A percentile compares a stretch with the other conserved stretches of the same genome.
phyloP scores from a whole-genome alignment of 2,113 vertebrate genomes.

The Rana temporaria region DNA sequence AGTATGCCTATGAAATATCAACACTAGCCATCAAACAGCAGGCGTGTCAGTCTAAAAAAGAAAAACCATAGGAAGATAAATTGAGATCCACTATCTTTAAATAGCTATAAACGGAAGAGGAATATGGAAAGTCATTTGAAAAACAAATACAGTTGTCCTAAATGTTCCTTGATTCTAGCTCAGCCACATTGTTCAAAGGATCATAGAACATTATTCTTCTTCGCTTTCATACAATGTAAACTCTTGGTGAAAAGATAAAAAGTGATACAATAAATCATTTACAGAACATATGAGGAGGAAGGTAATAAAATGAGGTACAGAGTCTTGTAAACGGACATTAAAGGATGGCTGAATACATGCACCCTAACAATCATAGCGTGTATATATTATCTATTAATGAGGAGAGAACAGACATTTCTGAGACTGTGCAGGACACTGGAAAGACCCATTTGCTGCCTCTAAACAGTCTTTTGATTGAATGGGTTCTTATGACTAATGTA shows the following conservation, averaged over 20 bases:
- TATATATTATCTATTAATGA: not conserved
- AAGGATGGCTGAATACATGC: not conserved
- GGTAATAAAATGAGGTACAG: not conserved
- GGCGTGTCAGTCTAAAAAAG: not conserved
- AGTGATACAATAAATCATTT: not conserved
- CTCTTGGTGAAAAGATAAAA: too few species aligned
- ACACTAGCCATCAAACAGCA: not conserved
- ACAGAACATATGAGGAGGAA: not conserved
- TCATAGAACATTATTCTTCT: not conserved
- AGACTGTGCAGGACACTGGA: not conserved
- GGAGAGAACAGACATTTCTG: not conserved
- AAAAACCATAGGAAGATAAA: not conserved
- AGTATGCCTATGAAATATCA: constrained; percentile 18
- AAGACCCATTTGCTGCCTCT: too few species aligned
- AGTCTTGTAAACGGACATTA: not conserved
- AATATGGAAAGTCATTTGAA: constrained; percentile 3
- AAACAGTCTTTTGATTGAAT: too few species aligned
- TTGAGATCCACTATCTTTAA: not conserved
- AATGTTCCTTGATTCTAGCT: not conserved
- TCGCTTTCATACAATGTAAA: too few species aligned
- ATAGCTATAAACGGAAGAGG: not conserved
- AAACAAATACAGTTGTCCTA: constrained; percentile 3
- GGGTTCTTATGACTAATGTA: too few species aligned
- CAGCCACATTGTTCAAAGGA: not conserved
- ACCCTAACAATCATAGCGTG: too few species aligned